Conservation (phyloP, 2,797 vertebrate species). For the Lacerta bilineata region DNA sequence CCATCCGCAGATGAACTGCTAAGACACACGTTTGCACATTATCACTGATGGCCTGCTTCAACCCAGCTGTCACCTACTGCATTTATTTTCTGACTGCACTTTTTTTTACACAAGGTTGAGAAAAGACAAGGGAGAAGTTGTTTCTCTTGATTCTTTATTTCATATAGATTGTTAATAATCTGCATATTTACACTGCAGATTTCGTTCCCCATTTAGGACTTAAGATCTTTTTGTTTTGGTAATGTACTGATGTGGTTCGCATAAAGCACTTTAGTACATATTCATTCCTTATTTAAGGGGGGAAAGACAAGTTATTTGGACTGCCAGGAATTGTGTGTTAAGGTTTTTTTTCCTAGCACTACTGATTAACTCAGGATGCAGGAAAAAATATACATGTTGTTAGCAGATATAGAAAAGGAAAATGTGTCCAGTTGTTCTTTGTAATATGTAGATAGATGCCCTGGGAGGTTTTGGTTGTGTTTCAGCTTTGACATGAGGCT, state of each 20-base stretch:
- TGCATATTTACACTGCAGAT: constrained; percentile 80
- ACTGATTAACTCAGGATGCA: constrained; percentile 72
- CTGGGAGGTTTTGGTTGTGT: constrained; percentile 66
- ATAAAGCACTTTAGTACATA: constrained; percentile 89
- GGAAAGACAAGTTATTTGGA: constrained; percentile 71
- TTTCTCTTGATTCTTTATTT: constrained; percentile 85
- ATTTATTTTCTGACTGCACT: constrained; percentile 89
- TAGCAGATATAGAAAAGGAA: constrained; percentile 69
- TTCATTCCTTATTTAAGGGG: constrained; percentile 80
- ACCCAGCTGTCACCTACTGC: constrained; percentile 82
- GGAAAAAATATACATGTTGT: constrained; percentile 73
- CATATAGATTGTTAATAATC: constrained; percentile 81
- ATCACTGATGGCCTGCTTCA: constrained; percentile 84
- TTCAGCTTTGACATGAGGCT: constrained; percentile 52
- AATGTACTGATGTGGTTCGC: constrained; percentile 85
- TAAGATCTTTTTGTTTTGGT: constrained; percentile 80
- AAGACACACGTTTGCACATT: constrained; percentile 96
- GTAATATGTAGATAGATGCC: constrained; percentile 59
- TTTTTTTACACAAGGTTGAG: constrained; percentile 78
- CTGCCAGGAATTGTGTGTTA: constrained; percentile 74
- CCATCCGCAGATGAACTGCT: constrained; percentile 96
- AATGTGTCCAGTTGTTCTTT: constrained; percentile 65
- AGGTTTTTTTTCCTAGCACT: constrained; percentile 70
- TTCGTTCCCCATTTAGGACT: constrained; percentile 75
- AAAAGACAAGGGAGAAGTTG: constrained; percentile 82